phyloP scores from a whole-genome alignment of 2,113 vertebrate genomes.

The Trachemys scripta region DNA sequence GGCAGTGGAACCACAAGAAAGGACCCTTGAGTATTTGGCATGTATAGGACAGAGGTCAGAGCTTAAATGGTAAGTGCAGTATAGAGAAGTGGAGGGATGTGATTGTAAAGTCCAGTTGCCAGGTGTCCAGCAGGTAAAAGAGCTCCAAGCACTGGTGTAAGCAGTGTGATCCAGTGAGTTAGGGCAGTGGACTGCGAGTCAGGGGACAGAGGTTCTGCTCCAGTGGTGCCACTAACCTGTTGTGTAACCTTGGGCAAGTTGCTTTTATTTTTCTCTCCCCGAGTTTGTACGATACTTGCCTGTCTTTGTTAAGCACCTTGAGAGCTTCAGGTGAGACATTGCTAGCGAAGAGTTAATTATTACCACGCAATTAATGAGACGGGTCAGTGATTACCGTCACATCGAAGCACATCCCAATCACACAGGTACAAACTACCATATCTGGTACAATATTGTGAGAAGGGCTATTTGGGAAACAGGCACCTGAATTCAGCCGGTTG shows the following conservation, averaged over 20 bases:
- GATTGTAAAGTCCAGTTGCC: not conserved
- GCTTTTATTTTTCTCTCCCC: not conserved
- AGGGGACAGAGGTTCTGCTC: not conserved
- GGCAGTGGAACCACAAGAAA: not conserved
- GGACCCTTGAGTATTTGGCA: not conserved
- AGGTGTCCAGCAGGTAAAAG: not conserved
- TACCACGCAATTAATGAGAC: accelerated
- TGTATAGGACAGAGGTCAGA: not conserved
- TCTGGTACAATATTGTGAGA: not conserved
- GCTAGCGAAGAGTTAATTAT: not conserved
- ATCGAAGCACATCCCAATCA: accelerated
- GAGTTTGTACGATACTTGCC: not conserved
- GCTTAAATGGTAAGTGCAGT: not conserved
- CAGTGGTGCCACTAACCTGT: not conserved
- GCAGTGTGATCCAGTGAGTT: not conserved
- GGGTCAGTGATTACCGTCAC: not conserved
- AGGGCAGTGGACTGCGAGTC: not conserved
- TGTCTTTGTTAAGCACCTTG: not conserved
- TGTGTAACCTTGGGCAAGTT: not conserved
- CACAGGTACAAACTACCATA: not conserved
- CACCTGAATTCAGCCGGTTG: slow-evolving; percentile 42
- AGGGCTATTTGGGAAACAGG: slow-evolving; percentile 1
- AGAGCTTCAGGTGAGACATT: not conserved
- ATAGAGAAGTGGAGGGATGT: not conserved
- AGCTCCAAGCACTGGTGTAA: not conserved